Conservation (phyloP, 2,113 vertebrate genomes). For the Hemicordylus capensis region DNA sequence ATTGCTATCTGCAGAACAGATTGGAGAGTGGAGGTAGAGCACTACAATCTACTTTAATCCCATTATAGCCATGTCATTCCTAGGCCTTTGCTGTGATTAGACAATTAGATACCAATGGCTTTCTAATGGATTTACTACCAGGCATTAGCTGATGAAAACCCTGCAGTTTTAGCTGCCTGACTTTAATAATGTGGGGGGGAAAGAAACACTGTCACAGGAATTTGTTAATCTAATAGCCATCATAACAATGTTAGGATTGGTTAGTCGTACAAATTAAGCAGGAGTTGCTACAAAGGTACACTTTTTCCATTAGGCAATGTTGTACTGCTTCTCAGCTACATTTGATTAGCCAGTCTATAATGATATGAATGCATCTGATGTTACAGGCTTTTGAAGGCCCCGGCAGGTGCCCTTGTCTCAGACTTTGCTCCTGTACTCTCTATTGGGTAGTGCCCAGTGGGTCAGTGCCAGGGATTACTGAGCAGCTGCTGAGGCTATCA, state of each 20-base stretch:
- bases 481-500: too few species aligned
- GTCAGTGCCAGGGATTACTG: too few species aligned
- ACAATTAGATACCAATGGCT: slow-evolving; percentile 76
- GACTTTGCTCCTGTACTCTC: not conserved
- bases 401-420: not conserved
- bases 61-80: slow-evolving; percentile 72
- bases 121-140: slow-evolving; percentile 75
- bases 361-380: not conserved
- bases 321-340: not conserved
- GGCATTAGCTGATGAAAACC: slow-evolving; percentile 73
- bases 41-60: slow-evolving; percentile 69
- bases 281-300: slow-evolving; percentile 36
- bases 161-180: slow-evolving; percentile 53
- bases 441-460: not conserved
- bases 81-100: slow-evolving; percentile 68
- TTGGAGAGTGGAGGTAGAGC: slow-evolving; percentile 43
- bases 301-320: slow-evolving; percentile 22
- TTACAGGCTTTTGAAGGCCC: not conserved
- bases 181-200: slow-evolving; percentile 44
- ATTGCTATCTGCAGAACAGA: slow-evolving; percentile 47
- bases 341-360: slow-evolving; percentile 24
- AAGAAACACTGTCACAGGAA: slow-evolving; percentile 54
- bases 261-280: slow-evolving; percentile 54
- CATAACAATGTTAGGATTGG: slow-evolving; percentile 41
- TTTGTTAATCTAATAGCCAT: slow-evolving; percentile 65